These are phyloP conservation scores for Hipposideros larvatus DNA, from an alignment of 2,797 vertebrate genomes.

Conservation along the genomic window DNA sequence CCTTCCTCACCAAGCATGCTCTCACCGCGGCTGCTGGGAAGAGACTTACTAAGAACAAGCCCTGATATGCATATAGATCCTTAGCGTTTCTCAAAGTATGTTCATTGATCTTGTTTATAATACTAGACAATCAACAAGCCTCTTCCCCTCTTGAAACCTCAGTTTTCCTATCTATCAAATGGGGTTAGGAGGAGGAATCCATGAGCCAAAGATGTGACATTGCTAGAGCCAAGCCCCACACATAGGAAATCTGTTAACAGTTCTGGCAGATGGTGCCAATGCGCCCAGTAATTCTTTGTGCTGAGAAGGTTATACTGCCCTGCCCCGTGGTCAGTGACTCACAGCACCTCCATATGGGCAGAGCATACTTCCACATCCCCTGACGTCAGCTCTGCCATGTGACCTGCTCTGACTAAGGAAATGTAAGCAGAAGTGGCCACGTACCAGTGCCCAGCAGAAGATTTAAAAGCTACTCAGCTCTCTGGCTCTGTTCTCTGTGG, in stretches of 20 bases:
- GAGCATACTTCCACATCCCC: not conserved
- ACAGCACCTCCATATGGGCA: rapidly evolving
- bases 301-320: not conserved
- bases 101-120: not conserved
- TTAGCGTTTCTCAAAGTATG: not conserved
- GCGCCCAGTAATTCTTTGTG: not conserved
- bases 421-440: not conserved
- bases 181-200: not conserved
- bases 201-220: rapidly evolving
- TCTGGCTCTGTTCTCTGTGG: not conserved
- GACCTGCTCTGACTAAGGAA: not conserved
- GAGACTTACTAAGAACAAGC: rapidly evolving
- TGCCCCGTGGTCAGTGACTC: not conserved
- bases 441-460: not conserved
- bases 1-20: not conserved
- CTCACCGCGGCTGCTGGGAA: not conserved
- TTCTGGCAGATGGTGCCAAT: rapidly evolving
- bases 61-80: too few relatives aligned
- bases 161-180: not conserved
- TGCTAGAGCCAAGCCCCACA: not conserved
- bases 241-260: not conserved
- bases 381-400: not conserved
- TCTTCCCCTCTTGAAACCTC: not conserved
- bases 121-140: not conserved
- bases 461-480: too few relatives aligned